Base-by-base conservation (phyloP, 1,140 invertebrate species). In the Pantala flavescens region DNA sequence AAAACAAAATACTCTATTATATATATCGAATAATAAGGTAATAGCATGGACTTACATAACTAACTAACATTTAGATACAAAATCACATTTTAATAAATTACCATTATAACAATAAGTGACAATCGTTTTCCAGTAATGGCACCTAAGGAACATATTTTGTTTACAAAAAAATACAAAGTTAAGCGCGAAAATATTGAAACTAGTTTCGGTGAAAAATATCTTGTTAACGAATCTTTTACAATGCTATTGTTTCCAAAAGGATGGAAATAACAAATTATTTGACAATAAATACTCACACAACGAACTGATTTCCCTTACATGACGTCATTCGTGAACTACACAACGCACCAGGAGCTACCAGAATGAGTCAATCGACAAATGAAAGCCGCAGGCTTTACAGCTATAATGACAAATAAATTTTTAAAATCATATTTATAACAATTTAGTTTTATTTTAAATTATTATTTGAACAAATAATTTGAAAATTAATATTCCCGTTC, bases 91-190 rank as follows among this genome's bases (percentile, higher is more conserved):
- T 63, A 12, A 63, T 19, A 63, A 19, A 19, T 19, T 21, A 63
- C 49, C 16, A 19, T 63, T 63, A 63, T 36, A 36, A 9, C 28
- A 36, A 63, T 63, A 63, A 63, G 49, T 63, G 49, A 63, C 49
- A 21, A 63, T 63, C 49, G 49, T 21, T 63, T 63, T 63, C 49
- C 14, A 16, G n/a, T 63, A 63, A 63, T 63, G 49, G 49, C 49
- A 63, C 49, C n/a, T 16, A 16, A 14, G 16, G 12, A 63, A 63
- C 49, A 63, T 63, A 63, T 63, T 63, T 63, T 63, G 49, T 63
- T 63, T 63, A 63, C 49, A 63, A 63, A 63, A 63, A 63, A 63
- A 63, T 63, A 63, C 49, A 21, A 63, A 63, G 16, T 63, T 63
- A 19, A 63, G 3, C 49, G 49, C 49, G 49, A 7, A 63, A 63